phyloP scores from a whole-genome alignment of 2,888 invertebrate genomes.

The Dynastes maya region DNA sequence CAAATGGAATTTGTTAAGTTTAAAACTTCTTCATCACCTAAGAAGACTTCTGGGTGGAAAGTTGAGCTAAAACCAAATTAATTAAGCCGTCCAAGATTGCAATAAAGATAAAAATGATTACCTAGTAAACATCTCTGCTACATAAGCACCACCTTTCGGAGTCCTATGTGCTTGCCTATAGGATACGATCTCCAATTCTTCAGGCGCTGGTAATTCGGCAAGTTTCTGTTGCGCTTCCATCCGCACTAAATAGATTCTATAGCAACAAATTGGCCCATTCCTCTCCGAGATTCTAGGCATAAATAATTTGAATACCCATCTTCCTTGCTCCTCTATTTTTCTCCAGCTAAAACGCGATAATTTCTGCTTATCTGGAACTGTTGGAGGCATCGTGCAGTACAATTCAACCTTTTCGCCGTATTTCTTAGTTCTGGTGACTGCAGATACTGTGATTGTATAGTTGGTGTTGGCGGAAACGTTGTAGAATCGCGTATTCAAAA shows the following conservation, averaged over 20 bases:
- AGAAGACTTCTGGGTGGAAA: conserved; percentile 78
- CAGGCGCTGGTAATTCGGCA: conserved; percentile 79
- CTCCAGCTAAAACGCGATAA: conserved; percentile 77
- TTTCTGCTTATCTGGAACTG: conserved; percentile 79
- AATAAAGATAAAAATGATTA: conserved; percentile 62
- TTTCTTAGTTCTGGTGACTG: conserved; percentile 83
- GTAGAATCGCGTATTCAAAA: conserved; percentile 75
- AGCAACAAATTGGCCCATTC: conserved; percentile 91
- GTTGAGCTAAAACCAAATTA: conserved; percentile 71
- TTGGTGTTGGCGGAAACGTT: conserved; percentile 87
- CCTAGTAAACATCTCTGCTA: conserved; percentile 89
- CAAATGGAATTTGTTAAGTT: conserved; percentile 68
- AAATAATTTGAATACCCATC: conserved; percentile 82
- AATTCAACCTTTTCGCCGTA: conserved; percentile 79
- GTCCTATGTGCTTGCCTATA: conserved; percentile 82
- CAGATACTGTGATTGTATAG: conserved; percentile 85
- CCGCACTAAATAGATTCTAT: conserved; percentile 85
- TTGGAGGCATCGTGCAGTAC: conserved; percentile 81
- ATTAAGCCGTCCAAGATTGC: conserved; percentile 21
- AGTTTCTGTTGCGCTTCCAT: conserved; percentile 77
- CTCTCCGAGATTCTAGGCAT: conserved; percentile 86
- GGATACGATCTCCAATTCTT: conserved; percentile 79
- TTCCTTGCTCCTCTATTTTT: conserved; percentile 77
- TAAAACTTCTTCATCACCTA: conserved; percentile 78
- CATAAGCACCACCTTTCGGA: conserved; percentile 83